These are phyloP conservation scores for Akabosia matsudoensis DNA, from an alignment of 1,140 invertebrate genomes.

Conservation along the genomic window DNA sequence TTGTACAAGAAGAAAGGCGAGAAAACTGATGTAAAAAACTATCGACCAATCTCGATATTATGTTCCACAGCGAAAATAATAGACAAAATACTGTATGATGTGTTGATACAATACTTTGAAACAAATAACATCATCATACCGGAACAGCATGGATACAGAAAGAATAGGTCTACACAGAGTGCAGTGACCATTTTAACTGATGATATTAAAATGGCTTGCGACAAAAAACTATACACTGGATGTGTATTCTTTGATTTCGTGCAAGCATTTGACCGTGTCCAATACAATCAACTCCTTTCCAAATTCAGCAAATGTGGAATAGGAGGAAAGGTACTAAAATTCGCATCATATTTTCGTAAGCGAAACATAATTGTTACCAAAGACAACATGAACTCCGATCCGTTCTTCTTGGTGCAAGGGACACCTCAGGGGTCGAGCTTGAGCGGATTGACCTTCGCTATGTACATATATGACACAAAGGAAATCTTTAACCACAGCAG, in stretches of 20 bases:
- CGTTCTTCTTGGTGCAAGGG: not conserved
- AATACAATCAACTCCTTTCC: not conserved
- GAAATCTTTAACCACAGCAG: not conserved
- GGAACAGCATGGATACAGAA: constrained; percentile 20
- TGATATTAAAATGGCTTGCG: not conserved
- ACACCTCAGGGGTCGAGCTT: not conserved
- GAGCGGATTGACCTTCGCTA: not conserved
- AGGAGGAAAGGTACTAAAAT: not conserved
- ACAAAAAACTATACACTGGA: not conserved
- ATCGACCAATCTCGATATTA: not conserved
- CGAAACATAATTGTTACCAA: not conserved
- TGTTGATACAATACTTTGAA: not conserved
- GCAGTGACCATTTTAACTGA: not conserved
- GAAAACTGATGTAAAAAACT: not conserved
- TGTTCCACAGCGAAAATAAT: not conserved
- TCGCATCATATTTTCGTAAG: not conserved
- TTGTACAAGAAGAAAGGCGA: constrained; percentile 5
- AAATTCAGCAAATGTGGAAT: not conserved
- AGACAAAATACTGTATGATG: not conserved
- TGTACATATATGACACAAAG: not conserved
- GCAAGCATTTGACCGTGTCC: not conserved
- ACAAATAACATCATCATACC: not conserved
- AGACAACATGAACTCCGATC: not conserved
- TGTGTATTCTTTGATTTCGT: not conserved
- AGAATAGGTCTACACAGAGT: not conserved